phyloP scores from a whole-genome alignment of 2,797 vertebrate genomes.

The Neosilurus mollespiculum region DNA sequence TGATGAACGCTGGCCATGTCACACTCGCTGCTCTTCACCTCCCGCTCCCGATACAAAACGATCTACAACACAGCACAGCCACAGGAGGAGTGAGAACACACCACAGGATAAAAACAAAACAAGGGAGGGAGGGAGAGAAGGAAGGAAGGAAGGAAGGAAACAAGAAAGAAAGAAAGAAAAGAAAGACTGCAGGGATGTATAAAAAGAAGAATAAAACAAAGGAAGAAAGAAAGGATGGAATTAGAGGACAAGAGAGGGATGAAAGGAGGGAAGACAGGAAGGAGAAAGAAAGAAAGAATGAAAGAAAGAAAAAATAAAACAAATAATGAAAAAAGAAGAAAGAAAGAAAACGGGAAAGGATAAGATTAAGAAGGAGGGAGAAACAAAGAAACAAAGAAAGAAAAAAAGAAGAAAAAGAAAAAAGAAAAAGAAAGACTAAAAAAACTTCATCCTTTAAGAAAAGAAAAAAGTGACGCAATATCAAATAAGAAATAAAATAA shows the following conservation, averaged over 20 bases:
- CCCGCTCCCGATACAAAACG: constrained; percentile 76
- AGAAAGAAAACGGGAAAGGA: too few relatives aligned
- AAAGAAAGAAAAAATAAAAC: background rate
- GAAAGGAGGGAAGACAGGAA: background rate
- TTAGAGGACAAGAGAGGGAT: background rate
- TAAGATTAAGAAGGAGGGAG: too few relatives aligned
- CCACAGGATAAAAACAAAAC: background rate
- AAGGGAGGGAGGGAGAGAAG: background rate
- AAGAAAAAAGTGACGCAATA: background rate
- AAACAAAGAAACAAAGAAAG: background rate
- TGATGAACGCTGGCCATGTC: constrained; percentile 85
- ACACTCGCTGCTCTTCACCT: constrained; percentile 74
- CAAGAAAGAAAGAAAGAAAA: background rate
- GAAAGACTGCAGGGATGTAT: too few relatives aligned
- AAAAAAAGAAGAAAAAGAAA: background rate
- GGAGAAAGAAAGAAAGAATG: background rate
- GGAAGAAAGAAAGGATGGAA: too few relatives aligned
- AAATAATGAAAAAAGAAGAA: background rate
- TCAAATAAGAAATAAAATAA: background rate
- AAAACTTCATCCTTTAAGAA: too few relatives aligned
- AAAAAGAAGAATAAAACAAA: fast-evolving
- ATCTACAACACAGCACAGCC: constrained; percentile 64
- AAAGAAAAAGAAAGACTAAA: background rate
- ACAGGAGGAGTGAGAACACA: background rate
- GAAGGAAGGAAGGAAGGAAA: background rate